Evolutionary conservation across 2,888 invertebrate species (phyloP).

Genomic region (Parnassius glacialis): DNA sequence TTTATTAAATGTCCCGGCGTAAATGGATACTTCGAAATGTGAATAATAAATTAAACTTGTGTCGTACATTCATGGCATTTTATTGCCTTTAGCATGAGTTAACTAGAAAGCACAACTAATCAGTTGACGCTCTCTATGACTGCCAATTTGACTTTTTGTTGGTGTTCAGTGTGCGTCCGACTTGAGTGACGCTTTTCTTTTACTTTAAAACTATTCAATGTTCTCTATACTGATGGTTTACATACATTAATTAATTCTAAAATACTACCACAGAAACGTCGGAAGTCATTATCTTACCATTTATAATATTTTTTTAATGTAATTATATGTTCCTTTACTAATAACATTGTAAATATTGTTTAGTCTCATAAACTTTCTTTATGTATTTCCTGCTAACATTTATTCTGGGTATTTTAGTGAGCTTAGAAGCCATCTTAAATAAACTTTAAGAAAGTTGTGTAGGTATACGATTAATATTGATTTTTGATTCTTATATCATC

Average conservation of each 20-base stretch:
- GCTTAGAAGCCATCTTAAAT: not conserved
- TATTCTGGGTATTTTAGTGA: not conserved
- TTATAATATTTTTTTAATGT: no score
- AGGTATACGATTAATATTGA: no score
- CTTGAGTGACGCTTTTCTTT: conserved; percentile 45
- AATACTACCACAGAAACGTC: not conserved
- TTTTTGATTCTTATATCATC: no score
- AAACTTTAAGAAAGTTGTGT: no score
- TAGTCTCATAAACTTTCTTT: conserved; percentile 30
- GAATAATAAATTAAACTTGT: conserved; percentile 29
- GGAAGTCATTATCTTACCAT: conserved; percentile 31
- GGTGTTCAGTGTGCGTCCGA: conserved; percentile 76
- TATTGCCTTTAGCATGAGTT: conserved; percentile 58
- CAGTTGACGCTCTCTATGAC: conserved; percentile 53
- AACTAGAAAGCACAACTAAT: conserved; percentile 61
- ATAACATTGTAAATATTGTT: conserved; percentile 52
- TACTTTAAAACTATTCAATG: conserved; percentile 11
- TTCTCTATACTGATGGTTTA: conserved; percentile 5
- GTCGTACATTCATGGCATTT: conserved; percentile 30
- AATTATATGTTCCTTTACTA: conserved; percentile 41
- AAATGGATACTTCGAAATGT: conserved; percentile 26
- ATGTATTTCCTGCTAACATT: conserved; percentile 39
- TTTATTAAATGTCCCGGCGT: not conserved
- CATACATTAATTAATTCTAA: conserved; percentile 9
- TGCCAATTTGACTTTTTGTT: conserved; percentile 58